phyloP scores from a whole-genome alignment of 2,888 invertebrate genomes.

The Yponomeuta plumbellus region DNA sequence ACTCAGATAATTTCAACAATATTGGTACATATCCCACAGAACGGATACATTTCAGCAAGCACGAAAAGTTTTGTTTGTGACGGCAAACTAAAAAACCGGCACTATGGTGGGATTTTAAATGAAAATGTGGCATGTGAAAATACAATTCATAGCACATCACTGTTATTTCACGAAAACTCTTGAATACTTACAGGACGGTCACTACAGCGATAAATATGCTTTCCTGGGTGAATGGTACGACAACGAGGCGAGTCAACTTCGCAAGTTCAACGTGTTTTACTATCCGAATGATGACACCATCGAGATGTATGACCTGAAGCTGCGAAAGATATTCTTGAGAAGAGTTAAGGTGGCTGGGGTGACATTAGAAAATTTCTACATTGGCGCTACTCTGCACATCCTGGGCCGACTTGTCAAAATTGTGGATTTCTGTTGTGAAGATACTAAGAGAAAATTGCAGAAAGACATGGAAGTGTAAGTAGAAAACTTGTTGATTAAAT shows the following conservation, averaged over 20 bases:
- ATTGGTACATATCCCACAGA: too few relatives aligned
- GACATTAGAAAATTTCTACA: conserved; percentile 80
- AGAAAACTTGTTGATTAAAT: not conserved
- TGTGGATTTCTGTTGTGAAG: conserved; percentile 82
- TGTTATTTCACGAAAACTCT: not conserved
- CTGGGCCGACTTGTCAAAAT: conserved; percentile 85
- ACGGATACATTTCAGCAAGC: too few relatives aligned
- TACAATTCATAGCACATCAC: too few relatives aligned
- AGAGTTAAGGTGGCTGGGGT: conserved; percentile 82
- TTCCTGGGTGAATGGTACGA: conserved; percentile 94
- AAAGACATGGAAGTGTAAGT: conserved; percentile 80
- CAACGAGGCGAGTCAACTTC: conserved; percentile 82
- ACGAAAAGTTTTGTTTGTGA: too few relatives aligned
- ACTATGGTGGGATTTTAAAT: too few relatives aligned
- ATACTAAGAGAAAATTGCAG: conserved; percentile 79
- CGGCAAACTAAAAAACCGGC: too few relatives aligned
- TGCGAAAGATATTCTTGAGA: conserved; percentile 79
- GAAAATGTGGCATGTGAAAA: too few relatives aligned
- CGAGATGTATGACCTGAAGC: conserved; percentile 85
- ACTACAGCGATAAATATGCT: conserved; percentile 72
- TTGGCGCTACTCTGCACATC: conserved; percentile 83
- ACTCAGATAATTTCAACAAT: too few relatives aligned
- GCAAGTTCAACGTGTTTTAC: conserved; percentile 86
- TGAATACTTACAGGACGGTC: conserved; percentile 52
- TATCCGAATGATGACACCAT: conserved; percentile 86